Evolutionary conservation across 1,140 invertebrate genomes (phyloP).

Genomic region (Caenorhabditis tropicalis): DNA sequence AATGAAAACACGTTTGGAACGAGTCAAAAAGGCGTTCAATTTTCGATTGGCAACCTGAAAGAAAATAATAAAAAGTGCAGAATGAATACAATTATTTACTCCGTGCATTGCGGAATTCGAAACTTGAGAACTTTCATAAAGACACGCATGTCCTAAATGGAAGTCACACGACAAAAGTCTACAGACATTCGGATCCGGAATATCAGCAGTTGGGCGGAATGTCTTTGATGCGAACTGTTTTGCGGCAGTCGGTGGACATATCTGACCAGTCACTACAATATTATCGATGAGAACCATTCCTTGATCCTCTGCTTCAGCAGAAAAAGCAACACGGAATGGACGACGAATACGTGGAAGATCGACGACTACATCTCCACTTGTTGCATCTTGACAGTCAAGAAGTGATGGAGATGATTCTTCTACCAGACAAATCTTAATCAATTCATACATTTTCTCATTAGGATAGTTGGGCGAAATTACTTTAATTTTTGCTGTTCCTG

Average conservation of each 20-base stretch:
- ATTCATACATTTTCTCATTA: not conserved
- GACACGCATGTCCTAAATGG: conserved; percentile 63
- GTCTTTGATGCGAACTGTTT: conserved; percentile 48
- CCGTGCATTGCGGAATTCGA: conserved; percentile 31
- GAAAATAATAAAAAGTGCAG: conserved; percentile 41
- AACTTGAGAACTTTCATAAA: conserved; percentile 63
- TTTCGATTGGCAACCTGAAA: conserved; percentile 57
- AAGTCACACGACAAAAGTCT: conserved; percentile 65
- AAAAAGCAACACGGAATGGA: conserved; percentile 65
- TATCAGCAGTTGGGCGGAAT: conserved; percentile 49
- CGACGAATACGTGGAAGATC: conserved; percentile 64
- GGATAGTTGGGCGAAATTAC: too few relatives aligned
- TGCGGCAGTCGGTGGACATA: conserved; percentile 54
- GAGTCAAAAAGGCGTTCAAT: conserved; percentile 39
- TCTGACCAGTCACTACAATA: conserved; percentile 50
- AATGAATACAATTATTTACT: conserved; percentile 53
- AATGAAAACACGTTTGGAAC: conserved; percentile 60
- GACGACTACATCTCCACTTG: conserved; percentile 45
- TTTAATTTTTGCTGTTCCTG: conserved; percentile 60
- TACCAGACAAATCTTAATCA: conserved; percentile 50
- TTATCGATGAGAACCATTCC: conserved; percentile 50
- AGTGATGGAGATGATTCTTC: conserved; percentile 46
- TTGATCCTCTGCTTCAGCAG: conserved; percentile 49
- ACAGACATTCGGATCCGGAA: conserved; percentile 65
- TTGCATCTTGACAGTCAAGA: conserved; percentile 52